These are phyloP conservation scores for Anniella stebbinsi DNA, from an alignment of 2,797 vertebrate genomes.

Conservation along the genomic window DNA sequence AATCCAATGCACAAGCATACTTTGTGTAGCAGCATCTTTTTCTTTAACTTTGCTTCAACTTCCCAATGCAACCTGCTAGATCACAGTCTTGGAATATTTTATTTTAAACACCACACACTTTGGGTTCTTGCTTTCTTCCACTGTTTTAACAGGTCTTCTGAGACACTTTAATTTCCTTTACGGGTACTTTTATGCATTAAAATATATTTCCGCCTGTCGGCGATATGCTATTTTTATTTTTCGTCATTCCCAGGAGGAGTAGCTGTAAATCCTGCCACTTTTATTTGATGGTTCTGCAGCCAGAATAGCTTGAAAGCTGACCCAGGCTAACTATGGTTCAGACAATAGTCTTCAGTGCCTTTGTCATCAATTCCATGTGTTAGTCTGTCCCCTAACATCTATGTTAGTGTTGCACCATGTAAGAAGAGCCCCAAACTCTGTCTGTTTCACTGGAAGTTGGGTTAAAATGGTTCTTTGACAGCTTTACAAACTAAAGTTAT, in stretches of 20 bases:
- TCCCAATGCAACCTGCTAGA: not conserved
- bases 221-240: not conserved
- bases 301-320: constrained; percentile 4
- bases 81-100: not conserved
- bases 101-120: not conserved
- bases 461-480: not conserved
- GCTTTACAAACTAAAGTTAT: not conserved
- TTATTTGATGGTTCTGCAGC: constrained; percentile 14
- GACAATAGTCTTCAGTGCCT: not conserved
- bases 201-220: not conserved
- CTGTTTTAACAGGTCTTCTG: not conserved
- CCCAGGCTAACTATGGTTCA: not conserved
- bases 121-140: not conserved
- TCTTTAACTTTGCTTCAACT: too few species aligned
- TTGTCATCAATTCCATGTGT: not conserved
- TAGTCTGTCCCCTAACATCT: not conserved
- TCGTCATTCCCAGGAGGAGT: not conserved
- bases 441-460: not conserved
- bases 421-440: not conserved
- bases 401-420: not conserved
- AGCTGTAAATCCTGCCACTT: not conserved
- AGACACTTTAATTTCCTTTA: constrained; percentile 2
- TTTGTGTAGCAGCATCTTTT: too few species aligned
- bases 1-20: too few species aligned
- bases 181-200: not conserved